These are phyloP conservation scores for Hypothenemus hampei DNA, from an alignment of 1,140 invertebrate genomes.

Conservation along the genomic window DNA sequence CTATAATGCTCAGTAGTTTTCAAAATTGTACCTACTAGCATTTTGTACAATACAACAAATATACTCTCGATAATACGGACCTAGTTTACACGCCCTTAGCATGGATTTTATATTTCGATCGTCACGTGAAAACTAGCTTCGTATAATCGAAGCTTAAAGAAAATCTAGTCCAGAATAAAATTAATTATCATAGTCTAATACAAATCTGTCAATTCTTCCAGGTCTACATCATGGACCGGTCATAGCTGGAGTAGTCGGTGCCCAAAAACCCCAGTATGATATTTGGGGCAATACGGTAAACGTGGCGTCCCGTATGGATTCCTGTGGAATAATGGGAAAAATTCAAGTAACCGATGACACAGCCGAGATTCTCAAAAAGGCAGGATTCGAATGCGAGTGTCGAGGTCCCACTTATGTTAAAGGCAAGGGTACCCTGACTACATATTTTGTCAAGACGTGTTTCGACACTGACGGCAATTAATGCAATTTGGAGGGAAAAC, in stretches of 20 bases:
- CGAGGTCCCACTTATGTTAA: conserved; percentile 87
- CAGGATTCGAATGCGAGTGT: conserved; percentile 79
- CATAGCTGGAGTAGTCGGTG: conserved; percentile 90
- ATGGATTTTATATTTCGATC: too few species aligned
- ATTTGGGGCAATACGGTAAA: conserved; percentile 99
- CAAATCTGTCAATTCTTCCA: conserved; percentile 43
- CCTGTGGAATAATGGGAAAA: conserved; percentile 82
- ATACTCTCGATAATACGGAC: too few species aligned
- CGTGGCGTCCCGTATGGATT: conserved; percentile 93
- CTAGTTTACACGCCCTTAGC: too few species aligned
- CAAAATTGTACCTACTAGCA: background rate
- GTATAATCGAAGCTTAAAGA: too few species aligned
- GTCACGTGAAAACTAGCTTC: too few species aligned
- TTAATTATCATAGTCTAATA: too few species aligned
- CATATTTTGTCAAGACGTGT: conserved; percentile 82
- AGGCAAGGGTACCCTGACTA: conserved; percentile 88
- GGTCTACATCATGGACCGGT: conserved; percentile 93
- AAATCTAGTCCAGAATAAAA: too few species aligned
- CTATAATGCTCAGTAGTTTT: conserved; percentile 44
- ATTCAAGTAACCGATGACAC: conserved; percentile 85
- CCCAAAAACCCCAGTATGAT: conserved; percentile 96
- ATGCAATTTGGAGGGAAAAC: too few species aligned
- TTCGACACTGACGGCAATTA: too few species aligned
- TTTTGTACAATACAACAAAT: too few species aligned
- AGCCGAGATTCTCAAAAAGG: conserved; percentile 77